Conservation (phyloP, 1,140 invertebrate species). For the Procambarus virginalis region DNA sequence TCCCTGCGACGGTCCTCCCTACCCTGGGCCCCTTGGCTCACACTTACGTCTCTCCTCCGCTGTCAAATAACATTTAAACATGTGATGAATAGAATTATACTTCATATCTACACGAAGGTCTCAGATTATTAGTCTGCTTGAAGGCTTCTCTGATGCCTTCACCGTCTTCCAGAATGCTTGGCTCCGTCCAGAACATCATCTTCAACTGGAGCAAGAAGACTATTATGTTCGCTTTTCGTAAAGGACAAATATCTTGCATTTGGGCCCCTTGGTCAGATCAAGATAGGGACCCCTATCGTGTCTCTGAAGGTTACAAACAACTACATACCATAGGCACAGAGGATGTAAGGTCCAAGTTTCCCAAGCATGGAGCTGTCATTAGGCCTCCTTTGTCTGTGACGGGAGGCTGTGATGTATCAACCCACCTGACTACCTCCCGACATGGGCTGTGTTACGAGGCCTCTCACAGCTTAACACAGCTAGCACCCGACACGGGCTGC, state of each 20-base stretch:
- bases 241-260: neutral
- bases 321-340: neutral
- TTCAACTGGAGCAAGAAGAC: too few species aligned
- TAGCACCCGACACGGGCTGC: too few species aligned
- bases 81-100: slow-evolving; percentile 21
- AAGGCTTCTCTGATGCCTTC: too few species aligned
- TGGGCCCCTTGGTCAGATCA: too few species aligned
- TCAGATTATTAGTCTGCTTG: neutral
- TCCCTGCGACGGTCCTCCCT: neutral
- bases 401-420: slow-evolving; percentile 11
- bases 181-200: too few species aligned
- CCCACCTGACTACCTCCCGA: neutral
- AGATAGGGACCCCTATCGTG: slow-evolving; percentile 17
- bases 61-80: slow-evolving; percentile 11
- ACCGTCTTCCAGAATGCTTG: too few species aligned
- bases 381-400: slow-evolving; percentile 28
- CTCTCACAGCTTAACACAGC: too few species aligned
- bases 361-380: slow-evolving; percentile 12
- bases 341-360: neutral
- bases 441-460: too few species aligned
- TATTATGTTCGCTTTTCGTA: too few species aligned
- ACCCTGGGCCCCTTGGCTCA: too few species aligned
- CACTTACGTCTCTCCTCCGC: neutral
- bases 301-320: slow-evolving; percentile 1
- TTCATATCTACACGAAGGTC: slow-evolving; percentile 21